Evolutionary conservation across 2,797 vertebrate species (phyloP).

Genomic region (Clarias fuscus): DNA sequence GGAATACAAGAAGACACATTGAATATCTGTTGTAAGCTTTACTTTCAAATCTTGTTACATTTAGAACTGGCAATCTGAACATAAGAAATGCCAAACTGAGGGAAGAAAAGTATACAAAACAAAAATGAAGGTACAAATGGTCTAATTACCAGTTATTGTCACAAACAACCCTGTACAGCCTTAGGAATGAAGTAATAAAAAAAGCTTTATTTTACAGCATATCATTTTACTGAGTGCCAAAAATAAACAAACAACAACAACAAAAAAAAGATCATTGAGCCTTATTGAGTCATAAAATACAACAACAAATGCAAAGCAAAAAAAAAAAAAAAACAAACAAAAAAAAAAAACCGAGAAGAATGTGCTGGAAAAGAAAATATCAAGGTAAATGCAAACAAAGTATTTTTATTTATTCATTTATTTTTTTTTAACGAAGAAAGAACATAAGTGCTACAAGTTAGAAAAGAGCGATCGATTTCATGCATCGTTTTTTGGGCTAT

Average conservation of each 20-base stretch:
- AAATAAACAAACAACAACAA: slow-evolving; percentile 60
- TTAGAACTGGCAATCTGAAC: slow-evolving; percentile 99
- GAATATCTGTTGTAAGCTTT: slow-evolving; percentile 96
- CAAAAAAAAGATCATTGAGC: slow-evolving; percentile 69
- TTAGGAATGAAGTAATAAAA: slow-evolving; percentile 90
- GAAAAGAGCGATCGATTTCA: slow-evolving; percentile 69
- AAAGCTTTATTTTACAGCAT: slow-evolving; percentile 98
- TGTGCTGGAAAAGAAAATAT: slow-evolving; percentile 79
- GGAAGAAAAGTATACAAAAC: slow-evolving; percentile 71
- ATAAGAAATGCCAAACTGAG: slow-evolving; percentile 83
- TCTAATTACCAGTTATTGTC: slow-evolving; percentile 97
- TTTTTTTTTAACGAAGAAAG: slow-evolving; percentile 53
- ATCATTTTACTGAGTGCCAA: slow-evolving; percentile 87
- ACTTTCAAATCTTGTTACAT: slow-evolving; percentile 99
- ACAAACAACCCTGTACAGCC: slow-evolving; percentile 99
- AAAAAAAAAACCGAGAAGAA: slow-evolving; percentile 57
- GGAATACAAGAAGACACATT: slow-evolving; percentile 52
- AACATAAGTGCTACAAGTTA: slow-evolving; percentile 72
- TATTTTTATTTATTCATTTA: slow-evolving; percentile 50
- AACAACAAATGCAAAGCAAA: slow-evolving; percentile 77
- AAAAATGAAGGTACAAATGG: slow-evolving; percentile 81
- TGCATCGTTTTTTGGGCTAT: slow-evolving; percentile 86
- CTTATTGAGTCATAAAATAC: slow-evolving; percentile 79
- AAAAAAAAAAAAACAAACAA: slow-evolving; percentile 66
- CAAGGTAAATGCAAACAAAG: slow-evolving; percentile 73